A percentile compares a stretch with the other conserved stretches of the same genome.
phyloP scores from a whole-genome alignment of 2,797 vertebrate genomes.

The Gobionotothen gibberifrons region DNA sequence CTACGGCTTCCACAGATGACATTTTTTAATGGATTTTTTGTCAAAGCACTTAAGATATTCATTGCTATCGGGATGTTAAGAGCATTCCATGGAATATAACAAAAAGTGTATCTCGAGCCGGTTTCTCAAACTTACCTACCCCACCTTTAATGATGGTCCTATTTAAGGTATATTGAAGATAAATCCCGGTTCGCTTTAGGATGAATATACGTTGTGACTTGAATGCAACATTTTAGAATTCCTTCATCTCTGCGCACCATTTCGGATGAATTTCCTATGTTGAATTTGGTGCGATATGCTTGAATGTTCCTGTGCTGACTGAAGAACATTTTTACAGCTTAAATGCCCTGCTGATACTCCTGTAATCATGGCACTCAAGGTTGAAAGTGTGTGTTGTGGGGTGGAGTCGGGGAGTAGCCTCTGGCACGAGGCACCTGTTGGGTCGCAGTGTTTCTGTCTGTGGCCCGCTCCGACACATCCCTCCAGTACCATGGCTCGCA shows the following conservation, averaged over 20 bases:
- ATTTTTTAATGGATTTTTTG: too few relatives aligned
- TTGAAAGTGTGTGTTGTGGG: constrained; percentile 54
- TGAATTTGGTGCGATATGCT: constrained; percentile 14
- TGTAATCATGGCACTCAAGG: constrained; percentile 46
- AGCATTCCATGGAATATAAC: too few relatives aligned
- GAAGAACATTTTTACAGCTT: constrained; percentile 24
- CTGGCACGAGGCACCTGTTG: constrained; percentile 64
- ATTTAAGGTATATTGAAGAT: too few relatives aligned
- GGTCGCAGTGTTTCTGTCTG: constrained; percentile 63
- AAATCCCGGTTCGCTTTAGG: too few relatives aligned
- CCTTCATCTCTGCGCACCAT: background rate
- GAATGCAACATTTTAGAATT: background rate
- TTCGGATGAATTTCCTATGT: background rate
- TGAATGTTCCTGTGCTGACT: constrained; percentile 25
- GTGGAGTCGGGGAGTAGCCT: constrained; percentile 56
- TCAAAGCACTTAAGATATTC: too few relatives aligned
- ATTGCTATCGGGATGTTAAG: too few relatives aligned
- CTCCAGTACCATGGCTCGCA: constrained; percentile 71
- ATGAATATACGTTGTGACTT: too few relatives aligned
- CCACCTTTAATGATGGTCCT: too few relatives aligned
- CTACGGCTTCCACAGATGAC: too few relatives aligned
- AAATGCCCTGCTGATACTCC: constrained; percentile 40
- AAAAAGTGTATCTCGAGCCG: too few relatives aligned
- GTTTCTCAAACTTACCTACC: too few relatives aligned
- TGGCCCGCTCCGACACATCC: constrained; percentile 78